These are phyloP conservation scores for Phylloscopus collybita DNA, from an alignment of 2,797 vertebrate genomes.

Conservation along the genomic window DNA sequence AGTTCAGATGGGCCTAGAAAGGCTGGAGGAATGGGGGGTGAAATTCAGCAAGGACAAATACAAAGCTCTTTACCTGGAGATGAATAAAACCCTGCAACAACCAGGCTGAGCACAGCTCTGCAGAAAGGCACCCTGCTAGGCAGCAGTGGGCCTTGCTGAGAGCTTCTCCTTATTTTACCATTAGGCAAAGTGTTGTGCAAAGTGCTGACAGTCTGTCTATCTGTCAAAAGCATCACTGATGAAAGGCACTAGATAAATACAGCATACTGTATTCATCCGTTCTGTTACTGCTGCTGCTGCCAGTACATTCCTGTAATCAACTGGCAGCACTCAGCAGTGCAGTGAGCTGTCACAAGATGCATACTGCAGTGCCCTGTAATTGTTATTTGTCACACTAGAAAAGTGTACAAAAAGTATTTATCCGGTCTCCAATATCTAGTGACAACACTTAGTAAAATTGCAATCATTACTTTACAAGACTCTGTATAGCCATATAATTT, in stretches of 20 bases:
- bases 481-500: not conserved
- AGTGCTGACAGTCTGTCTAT: not conserved
- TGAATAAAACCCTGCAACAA: not conserved
- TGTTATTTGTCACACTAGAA: not conserved
- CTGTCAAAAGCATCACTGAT: not conserved
- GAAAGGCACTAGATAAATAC: not conserved
- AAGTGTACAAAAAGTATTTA: not conserved
- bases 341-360: not conserved
- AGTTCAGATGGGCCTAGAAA: not conserved
- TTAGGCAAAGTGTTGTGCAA: not conserved
- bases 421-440: not conserved
- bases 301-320: not conserved
- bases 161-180: not conserved
- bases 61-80: not conserved
- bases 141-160: not conserved
- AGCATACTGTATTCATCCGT: not conserved
- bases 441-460: constrained; percentile 10
- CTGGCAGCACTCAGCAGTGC: not conserved
- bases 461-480: constrained; percentile 11
- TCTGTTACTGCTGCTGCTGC: not conserved
- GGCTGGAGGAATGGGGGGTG: not conserved
- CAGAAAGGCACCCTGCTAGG: not conserved
- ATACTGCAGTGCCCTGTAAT: not conserved
- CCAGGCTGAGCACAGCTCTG: not conserved
- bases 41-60: not conserved